These are phyloP conservation scores for Crambe crambe DNA, from an alignment of 37 sponge, comb jelly and placozoan species.

Conservation along the genomic window DNA sequence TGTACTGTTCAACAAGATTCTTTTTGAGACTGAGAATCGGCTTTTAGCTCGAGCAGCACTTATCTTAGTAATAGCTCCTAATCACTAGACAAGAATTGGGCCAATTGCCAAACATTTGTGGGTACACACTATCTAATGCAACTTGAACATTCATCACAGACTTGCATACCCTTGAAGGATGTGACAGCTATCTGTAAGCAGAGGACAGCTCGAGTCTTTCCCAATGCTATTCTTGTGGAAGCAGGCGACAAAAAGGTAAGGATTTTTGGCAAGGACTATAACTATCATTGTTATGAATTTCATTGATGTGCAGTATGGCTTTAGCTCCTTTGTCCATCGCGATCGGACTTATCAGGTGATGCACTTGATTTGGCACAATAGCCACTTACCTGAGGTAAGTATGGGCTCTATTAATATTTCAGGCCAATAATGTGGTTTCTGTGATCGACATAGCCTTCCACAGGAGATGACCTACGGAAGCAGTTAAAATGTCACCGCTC, in stretches of 20 bases:
- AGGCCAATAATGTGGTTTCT: neutral
- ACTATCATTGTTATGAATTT: neutral
- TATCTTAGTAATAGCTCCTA: too few species aligned
- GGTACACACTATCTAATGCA: too few species aligned
- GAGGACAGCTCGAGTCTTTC: conserved; percentile 53
- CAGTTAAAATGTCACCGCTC: too few species aligned
- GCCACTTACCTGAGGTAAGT: conserved; percentile 34
- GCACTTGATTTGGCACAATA: conserved; percentile 49
- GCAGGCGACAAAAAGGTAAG: conserved; percentile 55
- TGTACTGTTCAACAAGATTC: too few species aligned
- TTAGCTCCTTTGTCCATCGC: conserved; percentile 47
- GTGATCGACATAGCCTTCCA: neutral
- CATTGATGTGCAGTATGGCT: conserved; percentile 48
- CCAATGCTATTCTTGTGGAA: conserved; percentile 62
- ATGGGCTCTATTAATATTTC: neutral
- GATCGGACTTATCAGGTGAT: conserved; percentile 34
- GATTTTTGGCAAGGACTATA: neutral
- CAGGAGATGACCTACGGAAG: neutral
- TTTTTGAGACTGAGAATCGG: too few species aligned
- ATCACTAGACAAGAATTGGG: too few species aligned
- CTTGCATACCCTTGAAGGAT: conserved; percentile 33
- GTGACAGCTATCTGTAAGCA: conserved; percentile 52
- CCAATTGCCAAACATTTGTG: too few species aligned
- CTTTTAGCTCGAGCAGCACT: too few species aligned
- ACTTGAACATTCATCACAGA: conserved; percentile 37